Evolutionary conservation across 2,888 invertebrate genomes (phyloP).

Genomic region (Alviniconcha strummeri): DNA sequence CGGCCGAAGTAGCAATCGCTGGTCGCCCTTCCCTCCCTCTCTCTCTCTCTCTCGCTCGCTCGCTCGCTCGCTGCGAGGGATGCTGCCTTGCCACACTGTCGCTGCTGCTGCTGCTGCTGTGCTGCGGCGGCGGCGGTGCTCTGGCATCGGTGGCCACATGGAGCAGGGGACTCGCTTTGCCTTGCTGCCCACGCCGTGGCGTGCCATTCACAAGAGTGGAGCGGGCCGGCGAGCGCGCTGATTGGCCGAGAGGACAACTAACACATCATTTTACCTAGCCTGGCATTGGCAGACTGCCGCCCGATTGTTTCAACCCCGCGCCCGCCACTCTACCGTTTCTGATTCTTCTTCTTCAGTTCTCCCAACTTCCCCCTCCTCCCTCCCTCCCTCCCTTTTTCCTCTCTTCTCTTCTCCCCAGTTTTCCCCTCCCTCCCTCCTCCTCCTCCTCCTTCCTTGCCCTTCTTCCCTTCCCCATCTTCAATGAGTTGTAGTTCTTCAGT

Average conservation of each 20-base stretch:
- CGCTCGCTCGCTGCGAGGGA: background rate
- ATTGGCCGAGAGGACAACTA: conserved; percentile 21
- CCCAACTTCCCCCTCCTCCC: background rate
- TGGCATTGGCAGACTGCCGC: conserved; percentile 30
- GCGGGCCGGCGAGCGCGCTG: background rate
- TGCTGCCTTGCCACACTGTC: background rate
- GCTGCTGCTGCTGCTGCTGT: background rate
- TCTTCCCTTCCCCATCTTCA: conserved; percentile 12
- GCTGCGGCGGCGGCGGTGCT: background rate
- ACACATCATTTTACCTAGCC: conserved; percentile 32
- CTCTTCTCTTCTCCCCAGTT: background rate
- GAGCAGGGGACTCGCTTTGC: background rate
- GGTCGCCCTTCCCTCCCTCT: background rate
- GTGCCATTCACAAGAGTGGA: conserved; percentile 30
- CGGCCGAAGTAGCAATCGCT: too few species aligned
- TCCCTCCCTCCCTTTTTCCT: conserved; percentile 1
- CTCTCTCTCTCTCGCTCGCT: background rate
- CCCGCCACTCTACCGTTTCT: background rate
- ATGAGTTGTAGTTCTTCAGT: conserved; percentile 13
- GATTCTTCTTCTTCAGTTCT: background rate
- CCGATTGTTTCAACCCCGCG: conserved; percentile 25
- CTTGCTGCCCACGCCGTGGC: background rate
- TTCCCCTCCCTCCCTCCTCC: conserved; percentile 1
- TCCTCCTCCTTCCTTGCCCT: background rate
- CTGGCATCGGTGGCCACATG: too few species aligned